Conservation (phyloP, 2,113 vertebrate genomes). For the Coregonus clupeaformis region DNA sequence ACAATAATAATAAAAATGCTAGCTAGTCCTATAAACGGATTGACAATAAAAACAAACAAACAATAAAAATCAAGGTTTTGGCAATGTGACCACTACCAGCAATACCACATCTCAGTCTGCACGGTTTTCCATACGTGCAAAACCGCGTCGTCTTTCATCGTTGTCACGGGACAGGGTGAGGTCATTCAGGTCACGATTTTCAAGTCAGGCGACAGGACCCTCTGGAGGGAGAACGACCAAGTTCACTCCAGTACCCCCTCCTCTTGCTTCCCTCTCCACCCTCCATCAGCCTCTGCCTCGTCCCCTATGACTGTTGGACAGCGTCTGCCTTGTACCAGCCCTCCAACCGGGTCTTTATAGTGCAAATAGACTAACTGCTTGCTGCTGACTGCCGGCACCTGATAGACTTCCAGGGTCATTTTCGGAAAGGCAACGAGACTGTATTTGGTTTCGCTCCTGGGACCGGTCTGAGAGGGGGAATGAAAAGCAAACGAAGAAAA, state of each 20-base stretch:
- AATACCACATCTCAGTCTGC: constrained; percentile 66
- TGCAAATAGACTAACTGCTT: constrained; percentile 71
- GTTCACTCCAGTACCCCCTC: constrained; percentile 23
- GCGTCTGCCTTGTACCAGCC: constrained; percentile 42
- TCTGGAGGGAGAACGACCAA: neutral
- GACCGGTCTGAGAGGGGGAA: constrained; percentile 64
- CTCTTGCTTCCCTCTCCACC: constrained; percentile 26
- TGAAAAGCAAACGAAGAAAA: constrained; percentile 52
- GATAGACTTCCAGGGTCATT: constrained; percentile 68
- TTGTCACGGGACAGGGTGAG: constrained; percentile 6
- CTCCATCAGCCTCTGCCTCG: constrained; percentile 20
- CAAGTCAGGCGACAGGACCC: neutral
- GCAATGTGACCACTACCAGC: constrained; percentile 53
- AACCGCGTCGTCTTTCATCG: constrained; percentile 54
- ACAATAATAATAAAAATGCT: constrained; percentile 33
- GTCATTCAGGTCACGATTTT: neutral
- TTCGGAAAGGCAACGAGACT: constrained; percentile 70
- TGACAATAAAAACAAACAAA: constrained; percentile 4
- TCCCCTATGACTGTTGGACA: constrained; percentile 28
- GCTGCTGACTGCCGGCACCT: constrained; percentile 39
- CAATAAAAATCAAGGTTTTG: constrained; percentile 51
- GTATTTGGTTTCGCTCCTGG: constrained; percentile 77
- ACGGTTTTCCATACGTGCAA: constrained; percentile 61
- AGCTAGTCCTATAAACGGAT: constrained; percentile 31
- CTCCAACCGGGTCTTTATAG: constrained; percentile 66